Conservation (phyloP, 2,797 vertebrate genomes). For the Coendou prehensilis region DNA sequence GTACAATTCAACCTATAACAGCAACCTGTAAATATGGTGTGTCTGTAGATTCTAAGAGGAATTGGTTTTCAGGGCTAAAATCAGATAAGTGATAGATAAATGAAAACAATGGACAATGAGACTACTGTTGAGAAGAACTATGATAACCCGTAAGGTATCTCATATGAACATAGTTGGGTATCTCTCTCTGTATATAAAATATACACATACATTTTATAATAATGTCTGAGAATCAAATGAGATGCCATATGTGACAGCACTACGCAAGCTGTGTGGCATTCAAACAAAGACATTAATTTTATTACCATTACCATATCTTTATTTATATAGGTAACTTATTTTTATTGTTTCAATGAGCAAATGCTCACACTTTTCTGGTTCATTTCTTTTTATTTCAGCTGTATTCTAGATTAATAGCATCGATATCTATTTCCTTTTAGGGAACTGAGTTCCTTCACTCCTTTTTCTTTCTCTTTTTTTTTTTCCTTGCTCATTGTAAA, state of each 20-base stretch:
- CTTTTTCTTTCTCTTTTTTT: not conserved
- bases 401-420: constrained; percentile 19
- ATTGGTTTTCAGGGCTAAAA: not conserved
- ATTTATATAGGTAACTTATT: constrained; percentile 69
- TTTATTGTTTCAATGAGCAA: constrained; percentile 42
- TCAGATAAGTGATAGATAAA: not conserved
- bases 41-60: not conserved
- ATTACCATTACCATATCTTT: constrained; percentile 35
- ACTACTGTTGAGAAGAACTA: not conserved
- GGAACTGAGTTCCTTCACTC: not conserved
- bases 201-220: constrained; percentile 54
- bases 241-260: constrained; percentile 24
- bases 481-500: not conserved
- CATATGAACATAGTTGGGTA: not conserved
- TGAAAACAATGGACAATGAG: not conserved
- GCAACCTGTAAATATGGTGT: not conserved
- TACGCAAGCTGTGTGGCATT: constrained; percentile 60
- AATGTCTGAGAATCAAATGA: constrained; percentile 55
- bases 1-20: not conserved
- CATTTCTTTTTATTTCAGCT: constrained; percentile 65
- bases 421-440: constrained; percentile 14
- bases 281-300: constrained; percentile 67
- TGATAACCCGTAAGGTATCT: not conserved
- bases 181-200: not conserved
- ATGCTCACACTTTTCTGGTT: constrained; percentile 48